phyloP scores from a whole-genome alignment of 2,888 invertebrate genomes.

The Ennomos quercinarius region DNA sequence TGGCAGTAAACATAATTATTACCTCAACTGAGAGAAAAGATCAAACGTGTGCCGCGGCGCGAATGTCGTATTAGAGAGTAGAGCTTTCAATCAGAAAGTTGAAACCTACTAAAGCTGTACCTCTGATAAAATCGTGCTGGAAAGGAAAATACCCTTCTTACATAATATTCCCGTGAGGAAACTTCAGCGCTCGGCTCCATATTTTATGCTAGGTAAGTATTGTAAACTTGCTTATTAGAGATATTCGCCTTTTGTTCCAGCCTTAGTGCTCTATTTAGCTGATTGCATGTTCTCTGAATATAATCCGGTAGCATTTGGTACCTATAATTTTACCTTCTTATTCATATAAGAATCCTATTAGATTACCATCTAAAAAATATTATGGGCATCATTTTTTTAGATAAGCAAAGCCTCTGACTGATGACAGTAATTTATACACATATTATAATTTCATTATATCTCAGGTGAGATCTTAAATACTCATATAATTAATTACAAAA shows the following conservation, averaged over 20 bases:
- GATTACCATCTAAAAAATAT: too few species aligned
- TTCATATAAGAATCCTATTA: constrained; percentile 8
- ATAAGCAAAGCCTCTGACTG: too few species aligned
- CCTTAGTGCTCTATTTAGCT: constrained; percentile 17
- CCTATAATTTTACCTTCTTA: neutral
- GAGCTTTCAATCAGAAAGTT: constrained; percentile 33
- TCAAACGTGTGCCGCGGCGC: too few species aligned
- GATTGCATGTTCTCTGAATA: constrained; percentile 11
- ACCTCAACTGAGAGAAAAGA: too few species aligned
- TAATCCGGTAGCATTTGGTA: neutral
- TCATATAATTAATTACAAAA: too few species aligned
- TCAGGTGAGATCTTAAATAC: too few species aligned
- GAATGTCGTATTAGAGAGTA: constrained; percentile 28
- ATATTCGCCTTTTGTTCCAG: constrained; percentile 33
- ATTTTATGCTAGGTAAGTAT: constrained; percentile 66
- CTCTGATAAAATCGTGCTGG: neutral
- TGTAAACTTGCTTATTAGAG: constrained; percentile 41
- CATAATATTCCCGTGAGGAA: constrained; percentile 31
- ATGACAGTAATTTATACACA: too few species aligned
- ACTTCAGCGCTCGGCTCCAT: constrained; percentile 25
- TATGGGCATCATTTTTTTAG: too few species aligned
- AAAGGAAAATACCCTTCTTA: constrained; percentile 14
- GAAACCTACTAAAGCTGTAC: neutral
- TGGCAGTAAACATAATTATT: too few species aligned
- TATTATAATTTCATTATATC: too few species aligned